These are phyloP conservation scores for Astur gentilis DNA, from an alignment of 2,113 vertebrate species.

Conservation along the genomic window DNA sequence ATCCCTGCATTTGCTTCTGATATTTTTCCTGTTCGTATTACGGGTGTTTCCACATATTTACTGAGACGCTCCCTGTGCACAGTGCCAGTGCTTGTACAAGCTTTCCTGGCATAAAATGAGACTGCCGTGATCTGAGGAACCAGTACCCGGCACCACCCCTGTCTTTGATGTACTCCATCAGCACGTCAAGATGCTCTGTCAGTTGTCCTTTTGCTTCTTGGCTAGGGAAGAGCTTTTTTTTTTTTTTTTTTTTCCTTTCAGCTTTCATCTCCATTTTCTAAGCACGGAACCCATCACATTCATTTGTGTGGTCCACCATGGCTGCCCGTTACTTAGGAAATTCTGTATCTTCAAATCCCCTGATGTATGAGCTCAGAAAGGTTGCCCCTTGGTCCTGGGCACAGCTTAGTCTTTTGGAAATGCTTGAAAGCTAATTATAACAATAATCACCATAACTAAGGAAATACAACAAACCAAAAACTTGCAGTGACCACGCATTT, in stretches of 20 bases:
- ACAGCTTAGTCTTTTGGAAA: background rate
- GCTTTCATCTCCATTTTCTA: background rate
- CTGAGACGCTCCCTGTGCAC: background rate
- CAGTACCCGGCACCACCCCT: background rate
- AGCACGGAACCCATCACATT: background rate
- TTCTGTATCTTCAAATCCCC: background rate
- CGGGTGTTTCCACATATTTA: background rate
- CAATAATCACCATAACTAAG: background rate
- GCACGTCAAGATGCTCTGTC: background rate
- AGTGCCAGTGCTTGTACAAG: background rate
- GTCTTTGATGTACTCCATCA: background rate
- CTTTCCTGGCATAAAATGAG: background rate
- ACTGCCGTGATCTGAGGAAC: background rate
- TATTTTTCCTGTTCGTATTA: background rate
- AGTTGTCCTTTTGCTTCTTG: background rate
- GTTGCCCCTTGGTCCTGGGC: background rate
- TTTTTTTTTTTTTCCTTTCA: background rate
- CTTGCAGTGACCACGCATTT: background rate
- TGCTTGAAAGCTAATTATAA: background rate
- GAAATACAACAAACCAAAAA: background rate
- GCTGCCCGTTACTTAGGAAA: background rate
- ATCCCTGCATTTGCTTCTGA: background rate
- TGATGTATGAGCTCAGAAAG: background rate
- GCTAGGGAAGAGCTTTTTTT: background rate
- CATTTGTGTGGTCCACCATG: background rate